These are phyloP conservation scores for Octodon degus DNA, from an alignment of 2,113 vertebrate genomes.

Conservation along the genomic window DNA sequence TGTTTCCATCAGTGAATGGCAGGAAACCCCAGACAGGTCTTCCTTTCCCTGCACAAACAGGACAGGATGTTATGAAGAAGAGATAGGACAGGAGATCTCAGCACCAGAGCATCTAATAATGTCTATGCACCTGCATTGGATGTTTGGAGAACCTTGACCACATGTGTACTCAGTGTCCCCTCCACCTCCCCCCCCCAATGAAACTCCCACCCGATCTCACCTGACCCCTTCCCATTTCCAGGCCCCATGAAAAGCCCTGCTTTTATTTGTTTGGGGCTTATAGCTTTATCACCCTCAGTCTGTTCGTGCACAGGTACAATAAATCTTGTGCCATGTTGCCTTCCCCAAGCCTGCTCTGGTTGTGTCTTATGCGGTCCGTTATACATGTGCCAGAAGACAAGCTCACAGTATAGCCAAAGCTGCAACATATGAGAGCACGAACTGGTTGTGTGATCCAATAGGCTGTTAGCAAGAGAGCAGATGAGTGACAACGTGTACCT, in stretches of 20 bases:
- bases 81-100: background rate
- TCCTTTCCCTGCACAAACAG: no score
- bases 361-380: background rate
- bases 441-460: background rate
- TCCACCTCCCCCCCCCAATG: no score
- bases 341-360: background rate
- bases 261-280: background rate
- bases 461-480: background rate
- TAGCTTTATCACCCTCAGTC: background rate
- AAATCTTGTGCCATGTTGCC: background rate
- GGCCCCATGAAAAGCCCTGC: background rate
- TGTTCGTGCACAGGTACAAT: background rate
- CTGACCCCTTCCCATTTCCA: background rate
- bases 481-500: background rate
- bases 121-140: background rate
- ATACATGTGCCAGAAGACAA: background rate
- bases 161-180: background rate
- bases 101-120: background rate
- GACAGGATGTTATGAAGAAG: background rate
- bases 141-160: background rate
- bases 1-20: background rate
- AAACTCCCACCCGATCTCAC: background rate
- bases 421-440: background rate
- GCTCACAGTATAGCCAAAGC: background rate
- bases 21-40: no score